Conservation (phyloP, 2,113 vertebrate genomes). For the Oxyruncus cristatus region DNA sequence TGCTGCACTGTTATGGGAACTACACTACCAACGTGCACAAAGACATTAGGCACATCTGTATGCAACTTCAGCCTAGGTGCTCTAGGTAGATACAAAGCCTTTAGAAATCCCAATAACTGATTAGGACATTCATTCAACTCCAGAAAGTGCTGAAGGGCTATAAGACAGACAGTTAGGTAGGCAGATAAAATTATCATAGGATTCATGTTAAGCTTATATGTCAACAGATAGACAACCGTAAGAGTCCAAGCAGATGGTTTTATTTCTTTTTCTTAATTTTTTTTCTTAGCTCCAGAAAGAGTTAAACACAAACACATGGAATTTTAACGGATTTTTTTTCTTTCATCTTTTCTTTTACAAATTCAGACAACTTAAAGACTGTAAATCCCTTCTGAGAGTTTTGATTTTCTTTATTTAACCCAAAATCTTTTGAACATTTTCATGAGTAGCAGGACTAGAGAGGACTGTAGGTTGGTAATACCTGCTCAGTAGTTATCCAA, state of each 20-base stretch:
- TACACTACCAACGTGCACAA: not conserved
- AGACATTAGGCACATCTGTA: not conserved
- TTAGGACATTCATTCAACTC: not conserved
- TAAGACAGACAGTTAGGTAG: not conserved
- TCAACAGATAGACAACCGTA: not conserved
- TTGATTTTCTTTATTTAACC: not conserved
- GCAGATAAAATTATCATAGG: not conserved
- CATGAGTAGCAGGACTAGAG: not conserved
- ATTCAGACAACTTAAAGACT: not conserved
- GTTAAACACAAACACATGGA: not conserved
- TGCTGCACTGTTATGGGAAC: not conserved
- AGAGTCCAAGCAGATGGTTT: not conserved
- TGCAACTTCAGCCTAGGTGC: not conserved
- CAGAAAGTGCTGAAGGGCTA: not conserved
- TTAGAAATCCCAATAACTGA: not conserved
- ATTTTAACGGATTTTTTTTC: not conserved
- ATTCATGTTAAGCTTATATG: not conserved
- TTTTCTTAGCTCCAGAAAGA: not conserved
- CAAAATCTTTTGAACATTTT: not conserved
- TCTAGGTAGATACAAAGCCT: not conserved
- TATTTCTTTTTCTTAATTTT: not conserved
- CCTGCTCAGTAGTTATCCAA: not conserved
- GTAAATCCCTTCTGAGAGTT: not conserved
- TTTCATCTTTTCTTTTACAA: not conserved
- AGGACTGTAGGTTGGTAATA: not conserved